Evolutionary conservation across 53 echinoderm and acorn worm species (phyloP).

Genomic region (Astropecten irregularis): DNA sequence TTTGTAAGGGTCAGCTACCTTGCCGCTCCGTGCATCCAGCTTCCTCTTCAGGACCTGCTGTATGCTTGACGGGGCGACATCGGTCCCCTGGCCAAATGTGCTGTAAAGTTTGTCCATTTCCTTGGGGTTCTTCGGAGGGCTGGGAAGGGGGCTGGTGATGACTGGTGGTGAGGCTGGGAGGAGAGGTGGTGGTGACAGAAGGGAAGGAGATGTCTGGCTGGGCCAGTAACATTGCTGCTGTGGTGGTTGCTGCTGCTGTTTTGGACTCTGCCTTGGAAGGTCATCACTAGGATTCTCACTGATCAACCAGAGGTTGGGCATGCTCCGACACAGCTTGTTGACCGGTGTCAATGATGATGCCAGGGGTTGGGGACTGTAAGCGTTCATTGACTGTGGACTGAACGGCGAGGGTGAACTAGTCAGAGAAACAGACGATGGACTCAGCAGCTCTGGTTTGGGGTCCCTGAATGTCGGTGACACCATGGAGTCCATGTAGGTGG

Average conservation of each 20-base stretch:
- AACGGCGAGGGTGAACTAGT: slow-evolving; percentile 39
- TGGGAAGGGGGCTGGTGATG: slow-evolving; percentile 13
- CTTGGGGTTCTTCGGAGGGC: not conserved
- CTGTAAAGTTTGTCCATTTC: not conserved
- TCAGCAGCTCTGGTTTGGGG: slow-evolving; percentile 3
- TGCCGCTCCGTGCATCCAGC: slow-evolving; percentile 31
- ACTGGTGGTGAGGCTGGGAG: not conserved
- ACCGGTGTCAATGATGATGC: slow-evolving; percentile 15
- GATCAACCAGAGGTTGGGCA: slow-evolving; percentile 76
- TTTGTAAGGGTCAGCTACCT: not conserved
- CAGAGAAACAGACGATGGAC: slow-evolving; percentile 22
- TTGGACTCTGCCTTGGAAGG: not conserved
- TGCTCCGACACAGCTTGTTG: slow-evolving; percentile 74
- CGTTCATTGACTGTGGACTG: not conserved
- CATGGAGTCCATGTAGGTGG: slow-evolving; percentile 1
- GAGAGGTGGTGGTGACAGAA: slow-evolving; percentile 37
- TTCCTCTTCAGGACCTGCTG: slow-evolving; percentile 57
- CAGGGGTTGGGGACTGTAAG: slow-evolving; percentile 1
- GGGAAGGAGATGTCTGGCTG: slow-evolving; percentile 29
- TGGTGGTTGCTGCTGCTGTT: slow-evolving; percentile 1
- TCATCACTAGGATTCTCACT: not conserved
- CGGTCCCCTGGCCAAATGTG: not conserved
- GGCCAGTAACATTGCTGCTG: slow-evolving; percentile 18
- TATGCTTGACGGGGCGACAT: not conserved
- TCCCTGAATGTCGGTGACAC: not conserved